These are phyloP conservation scores for Baccha elongata DNA, from an alignment of 2,888 invertebrate species.

Conservation along the genomic window DNA sequence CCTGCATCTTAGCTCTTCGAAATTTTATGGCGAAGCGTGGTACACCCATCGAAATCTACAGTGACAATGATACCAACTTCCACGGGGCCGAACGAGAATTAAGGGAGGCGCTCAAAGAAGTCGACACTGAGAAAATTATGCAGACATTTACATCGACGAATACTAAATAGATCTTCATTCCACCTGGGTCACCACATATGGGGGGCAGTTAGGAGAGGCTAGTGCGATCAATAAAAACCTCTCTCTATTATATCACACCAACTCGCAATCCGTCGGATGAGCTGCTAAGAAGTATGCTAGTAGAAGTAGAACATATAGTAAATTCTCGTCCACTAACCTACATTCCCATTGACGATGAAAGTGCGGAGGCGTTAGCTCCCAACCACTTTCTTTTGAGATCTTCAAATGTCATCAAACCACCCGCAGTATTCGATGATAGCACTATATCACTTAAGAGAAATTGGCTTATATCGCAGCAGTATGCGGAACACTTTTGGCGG, in stretches of 20 bases:
- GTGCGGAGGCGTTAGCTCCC: constrained; percentile 61
- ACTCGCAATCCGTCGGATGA: no score
- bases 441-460: constrained; percentile 13
- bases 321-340: no score
- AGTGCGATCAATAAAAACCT: constrained; percentile 40
- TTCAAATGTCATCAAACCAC: constrained; percentile 32
- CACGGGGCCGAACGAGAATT: constrained; percentile 7
- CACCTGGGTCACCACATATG: no score
- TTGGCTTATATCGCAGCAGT: constrained; percentile 34
- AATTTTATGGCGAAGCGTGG: constrained; percentile 41
- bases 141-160: not conserved
- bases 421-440: no score
- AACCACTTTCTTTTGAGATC: no score
- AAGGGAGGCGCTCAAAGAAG: not conserved
- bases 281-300: no score
- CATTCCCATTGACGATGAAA: constrained; percentile 22
- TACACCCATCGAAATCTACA: not conserved
- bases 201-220: no score
- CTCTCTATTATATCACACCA: constrained; percentile 47
- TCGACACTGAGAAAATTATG: constrained; percentile 1
- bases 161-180: constrained; percentile 70
- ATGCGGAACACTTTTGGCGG: no score
- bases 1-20: constrained; percentile 43
- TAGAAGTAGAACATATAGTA: no score
- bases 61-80: constrained; percentile 3